phyloP scores from a whole-genome alignment of 2,113 vertebrate genomes.

The Podarcis muralis region DNA sequence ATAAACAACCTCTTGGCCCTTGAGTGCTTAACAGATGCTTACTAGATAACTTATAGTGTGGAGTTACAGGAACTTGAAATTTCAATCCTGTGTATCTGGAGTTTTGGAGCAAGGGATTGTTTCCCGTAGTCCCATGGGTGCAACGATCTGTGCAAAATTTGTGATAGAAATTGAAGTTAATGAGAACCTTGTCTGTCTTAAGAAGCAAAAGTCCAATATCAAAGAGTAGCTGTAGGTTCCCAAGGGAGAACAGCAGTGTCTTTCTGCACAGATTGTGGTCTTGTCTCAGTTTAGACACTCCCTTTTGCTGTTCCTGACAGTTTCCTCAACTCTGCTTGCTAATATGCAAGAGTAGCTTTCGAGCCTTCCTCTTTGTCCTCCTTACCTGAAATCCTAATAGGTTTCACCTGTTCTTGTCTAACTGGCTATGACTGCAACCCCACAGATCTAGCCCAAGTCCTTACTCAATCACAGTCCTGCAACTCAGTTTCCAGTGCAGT shows the following conservation, averaged over 20 bases:
- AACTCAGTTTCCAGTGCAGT: not conserved
- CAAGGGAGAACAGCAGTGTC: too few relatives aligned
- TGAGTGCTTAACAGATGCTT: too few relatives aligned
- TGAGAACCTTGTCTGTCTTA: not conserved
- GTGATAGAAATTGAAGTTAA: not conserved
- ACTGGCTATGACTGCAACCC: not conserved
- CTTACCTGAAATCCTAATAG: not conserved
- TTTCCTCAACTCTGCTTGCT: not conserved
- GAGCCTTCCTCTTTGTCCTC: not conserved
- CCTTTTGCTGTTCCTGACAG: not conserved
- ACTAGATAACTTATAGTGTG: too few relatives aligned
- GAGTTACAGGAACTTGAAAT: too few relatives aligned
- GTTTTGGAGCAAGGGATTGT: not conserved
- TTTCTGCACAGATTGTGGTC: too few relatives aligned
- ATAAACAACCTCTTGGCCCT: not conserved
- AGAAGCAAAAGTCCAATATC: not conserved
- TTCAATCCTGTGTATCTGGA: too few relatives aligned
- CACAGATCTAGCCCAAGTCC: not conserved
- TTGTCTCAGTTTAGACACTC: too few relatives aligned
- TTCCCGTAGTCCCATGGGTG: not conserved
- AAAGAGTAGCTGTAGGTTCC: too few relatives aligned
- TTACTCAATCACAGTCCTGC: not conserved
- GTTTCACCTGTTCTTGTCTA: not conserved
- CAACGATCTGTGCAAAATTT: not conserved
- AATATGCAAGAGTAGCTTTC: not conserved